Conservation (phyloP, 1,140 invertebrate genomes). For the Drosophila kikkawai region DNA sequence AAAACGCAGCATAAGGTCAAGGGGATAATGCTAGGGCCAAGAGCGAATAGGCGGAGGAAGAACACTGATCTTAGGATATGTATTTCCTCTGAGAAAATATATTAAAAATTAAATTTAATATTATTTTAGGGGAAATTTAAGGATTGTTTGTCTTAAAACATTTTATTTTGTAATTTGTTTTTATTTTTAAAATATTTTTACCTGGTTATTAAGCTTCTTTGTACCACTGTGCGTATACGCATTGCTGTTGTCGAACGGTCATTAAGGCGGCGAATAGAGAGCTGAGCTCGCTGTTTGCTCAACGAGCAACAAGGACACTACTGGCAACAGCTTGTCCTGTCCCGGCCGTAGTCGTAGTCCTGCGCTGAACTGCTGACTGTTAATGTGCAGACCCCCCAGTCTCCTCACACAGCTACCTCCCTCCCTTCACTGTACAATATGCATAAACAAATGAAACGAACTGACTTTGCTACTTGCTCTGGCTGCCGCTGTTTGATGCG, state of each 20-base stretch:
- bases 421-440: constrained; percentile 57
- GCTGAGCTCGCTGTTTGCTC: constrained; percentile 53
- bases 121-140: not conserved
- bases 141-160: too few relatives aligned
- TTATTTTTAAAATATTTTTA: not conserved
- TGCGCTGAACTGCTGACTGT: constrained; percentile 21
- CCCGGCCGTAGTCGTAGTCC: constrained; percentile 1
- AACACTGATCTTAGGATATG: not conserved
- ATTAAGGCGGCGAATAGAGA: constrained; percentile 63
- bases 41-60: not conserved
- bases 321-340: constrained; percentile 41
- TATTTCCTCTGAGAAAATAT: not conserved
- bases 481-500: constrained; percentile 29
- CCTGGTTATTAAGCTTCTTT: not conserved
- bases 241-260: constrained; percentile 56
- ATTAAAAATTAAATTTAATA: not conserved
- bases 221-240: constrained; percentile 27
- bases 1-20: constrained; percentile 68
- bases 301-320: constrained; percentile 30
- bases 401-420: not conserved
- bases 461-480: constrained; percentile 35
- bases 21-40: constrained; percentile 22
- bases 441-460: constrained; percentile 77
- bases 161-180: not conserved
- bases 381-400: constrained; percentile 49